Evolutionary conservation across 2,113 vertebrate species (phyloP).

Genomic region (Emydocephalus ijimae): DNA sequence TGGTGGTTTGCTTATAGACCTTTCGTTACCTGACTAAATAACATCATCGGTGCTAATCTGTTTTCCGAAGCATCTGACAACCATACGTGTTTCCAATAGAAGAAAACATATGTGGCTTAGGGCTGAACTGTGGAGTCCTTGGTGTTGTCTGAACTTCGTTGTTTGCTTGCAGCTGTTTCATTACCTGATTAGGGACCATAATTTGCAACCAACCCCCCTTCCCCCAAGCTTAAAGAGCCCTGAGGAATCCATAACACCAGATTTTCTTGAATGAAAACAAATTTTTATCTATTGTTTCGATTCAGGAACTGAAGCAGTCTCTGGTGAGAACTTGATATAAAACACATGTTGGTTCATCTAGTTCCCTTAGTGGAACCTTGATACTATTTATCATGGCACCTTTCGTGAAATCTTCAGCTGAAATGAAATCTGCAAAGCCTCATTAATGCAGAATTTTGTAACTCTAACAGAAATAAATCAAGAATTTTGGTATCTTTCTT

Average conservation of each 20-base stretch:
- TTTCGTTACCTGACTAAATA: background rate
- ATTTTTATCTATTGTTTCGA: background rate
- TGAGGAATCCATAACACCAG: background rate
- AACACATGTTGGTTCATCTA: background rate
- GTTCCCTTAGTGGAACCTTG: background rate
- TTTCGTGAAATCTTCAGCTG: background rate
- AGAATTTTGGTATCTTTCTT: background rate
- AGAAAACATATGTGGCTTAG: background rate
- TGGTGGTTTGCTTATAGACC: background rate
- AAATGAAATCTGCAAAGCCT: background rate
- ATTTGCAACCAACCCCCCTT: background rate
- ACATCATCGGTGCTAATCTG: background rate
- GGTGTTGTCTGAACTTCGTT: background rate
- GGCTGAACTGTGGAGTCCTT: background rate
- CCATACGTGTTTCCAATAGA: background rate
- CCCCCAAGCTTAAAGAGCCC: background rate
- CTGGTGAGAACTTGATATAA: background rate
- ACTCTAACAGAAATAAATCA: background rate
- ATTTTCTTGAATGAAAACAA: background rate
- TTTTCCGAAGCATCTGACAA: background rate
- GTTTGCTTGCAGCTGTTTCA: background rate
- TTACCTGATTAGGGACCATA: background rate
- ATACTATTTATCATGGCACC: background rate
- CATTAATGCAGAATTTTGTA: background rate
- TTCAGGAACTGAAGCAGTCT: background rate